Base-by-base conservation (phyloP, 2,888 invertebrate genomes). In the Lasioglossum villosulum region DNA sequence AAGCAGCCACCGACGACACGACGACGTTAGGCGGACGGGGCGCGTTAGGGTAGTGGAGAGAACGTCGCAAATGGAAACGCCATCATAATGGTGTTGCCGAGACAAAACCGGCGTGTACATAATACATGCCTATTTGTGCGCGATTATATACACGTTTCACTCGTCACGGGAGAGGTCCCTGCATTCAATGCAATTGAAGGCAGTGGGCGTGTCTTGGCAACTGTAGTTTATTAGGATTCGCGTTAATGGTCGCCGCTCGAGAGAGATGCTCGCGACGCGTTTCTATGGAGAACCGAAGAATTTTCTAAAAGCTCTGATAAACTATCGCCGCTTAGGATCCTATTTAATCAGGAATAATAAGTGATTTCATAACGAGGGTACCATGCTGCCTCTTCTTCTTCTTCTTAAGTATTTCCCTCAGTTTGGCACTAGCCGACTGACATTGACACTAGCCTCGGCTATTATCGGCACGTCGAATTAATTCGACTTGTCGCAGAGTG, bases 81-180 rank as follows among this genome's bases (percentile, higher is more conserved):
- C 79, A 63, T 80, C 86, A 89, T 91, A 92, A 92, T 92, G 90
- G 88, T 90, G 89, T 89, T 89, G 87, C 88, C 75, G 82, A 89
- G 90, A 91, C 91, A 91, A 92, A 90, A 89, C 90, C 84, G 70
- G 82, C 75, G 75, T 82, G 84, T 80, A 84, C 80, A 88, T 89
- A 90, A 88, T 87, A 84, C 87, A 48, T 81, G 76, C 80, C 83
- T 85, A 52, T 84, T 80, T 73, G 80, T 56, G 73, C 8, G 23
- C 78, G 75, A 82, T 75, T 80, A 39, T 75, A 78, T 74, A 48
- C 75, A 52, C 66, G 71, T 80, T 77, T 85, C 85, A 75, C 77
- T 75, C 63, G 30, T 56, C 74, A 66, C 75, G 72, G 45, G 59
- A 63, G 75, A 80, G 82, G 75, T 59, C 76, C 76, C 45, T 14